Evolutionary conservation across 2,797 vertebrate species (phyloP), one percentile per base, ranked within the genome.

Genomic region (Tympanoctomys barrerae): DNA sequence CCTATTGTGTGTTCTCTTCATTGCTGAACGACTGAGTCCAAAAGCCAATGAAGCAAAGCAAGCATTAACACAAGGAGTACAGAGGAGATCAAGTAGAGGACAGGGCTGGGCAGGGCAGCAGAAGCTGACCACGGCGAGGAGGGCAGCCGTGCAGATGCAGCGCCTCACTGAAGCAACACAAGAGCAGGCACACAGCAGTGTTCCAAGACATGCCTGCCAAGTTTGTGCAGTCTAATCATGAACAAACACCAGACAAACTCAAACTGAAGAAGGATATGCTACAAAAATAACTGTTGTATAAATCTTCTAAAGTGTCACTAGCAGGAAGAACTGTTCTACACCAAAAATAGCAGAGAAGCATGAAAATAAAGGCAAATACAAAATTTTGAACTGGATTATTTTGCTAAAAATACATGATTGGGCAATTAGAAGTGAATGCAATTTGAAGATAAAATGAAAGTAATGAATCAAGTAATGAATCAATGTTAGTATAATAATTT

Each of bases 81-180:
- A 21, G 22, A 62, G 31, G 36, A 11, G 0, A 70, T 61, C 21
- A 7, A 4, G 7, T 14, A 31, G 16, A 46, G 39, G 11, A 42
- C 36, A 19, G 39, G 1, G 2, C 86, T 33, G n/a, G 61, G n/a
- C 28, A 1, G 14, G 54, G 54, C 11, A 28, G 4, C 39, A 14
- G 4, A 57, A n/a, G 22, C 42, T 7, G 7, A 70, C 6, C 0
- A 0, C 28, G 85, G 21, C 4, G 33, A 52, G 7, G 26, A 54
- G 24, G 31, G 13, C 7, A n/a, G 61, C 19, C 3, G 0, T 5
- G 21, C 0, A 12, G 68, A 42, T 0, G 13, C 6, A 0, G 1
- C 11, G 7, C 1, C 64, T 73, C 57, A 18, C 73, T 0, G 11
- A 33, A 0, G 8, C 18, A 26, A 36, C 24, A 2, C 9, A 12